Percentiles rank a stretch among this genome's conserved stretches.
Evolutionary conservation across 2,888 invertebrate species (phyloP).

Genomic region (Chloromyia formosa): DNA sequence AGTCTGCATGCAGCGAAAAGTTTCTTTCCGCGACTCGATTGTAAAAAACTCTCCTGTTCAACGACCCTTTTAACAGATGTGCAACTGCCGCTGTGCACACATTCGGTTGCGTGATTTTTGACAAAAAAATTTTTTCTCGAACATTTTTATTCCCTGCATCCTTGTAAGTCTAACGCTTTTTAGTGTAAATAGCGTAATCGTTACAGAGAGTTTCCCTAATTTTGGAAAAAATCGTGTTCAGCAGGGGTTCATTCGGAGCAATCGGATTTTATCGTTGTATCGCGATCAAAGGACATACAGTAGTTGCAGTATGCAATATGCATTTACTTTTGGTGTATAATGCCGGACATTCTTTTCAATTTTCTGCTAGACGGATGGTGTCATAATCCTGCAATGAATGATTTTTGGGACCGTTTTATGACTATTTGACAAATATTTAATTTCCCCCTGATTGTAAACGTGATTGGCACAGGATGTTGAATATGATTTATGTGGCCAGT

Average conservation of each 20-base stretch:
- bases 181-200: slow-evolving; percentile 25
- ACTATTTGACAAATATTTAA: slow-evolving; percentile 51
- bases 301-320: slow-evolving; percentile 4
- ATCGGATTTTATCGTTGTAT: slow-evolving; percentile 8
- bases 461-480: slow-evolving; percentile 36
- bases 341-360: slow-evolving; percentile 1
- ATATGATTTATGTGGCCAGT: slow-evolving; percentile 16
- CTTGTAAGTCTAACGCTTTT: slow-evolving; percentile 43
- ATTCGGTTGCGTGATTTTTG: slow-evolving; percentile 49
- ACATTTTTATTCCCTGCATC: slow-evolving; percentile 26
- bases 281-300: slow-evolving; percentile 13
- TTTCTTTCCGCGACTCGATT: not conserved
- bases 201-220: slow-evolving; percentile 44
- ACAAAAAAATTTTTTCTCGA: slow-evolving; percentile 34
- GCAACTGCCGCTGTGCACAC: slow-evolving; percentile 4
- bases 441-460: slow-evolving; percentile 44
- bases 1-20: not conserved
- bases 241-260: slow-evolving; percentile 24
- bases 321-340: not conserved
- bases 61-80: slow-evolving; percentile 45
- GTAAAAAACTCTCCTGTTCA: not conserved
- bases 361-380: slow-evolving; percentile 24
- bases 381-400: slow-evolving; percentile 46
- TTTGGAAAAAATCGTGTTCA: slow-evolving; percentile 31
- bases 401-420: slow-evolving; percentile 43